Conservation (phyloP, 2,888 invertebrate genomes). For the Rhaphigaster nebulosa region DNA sequence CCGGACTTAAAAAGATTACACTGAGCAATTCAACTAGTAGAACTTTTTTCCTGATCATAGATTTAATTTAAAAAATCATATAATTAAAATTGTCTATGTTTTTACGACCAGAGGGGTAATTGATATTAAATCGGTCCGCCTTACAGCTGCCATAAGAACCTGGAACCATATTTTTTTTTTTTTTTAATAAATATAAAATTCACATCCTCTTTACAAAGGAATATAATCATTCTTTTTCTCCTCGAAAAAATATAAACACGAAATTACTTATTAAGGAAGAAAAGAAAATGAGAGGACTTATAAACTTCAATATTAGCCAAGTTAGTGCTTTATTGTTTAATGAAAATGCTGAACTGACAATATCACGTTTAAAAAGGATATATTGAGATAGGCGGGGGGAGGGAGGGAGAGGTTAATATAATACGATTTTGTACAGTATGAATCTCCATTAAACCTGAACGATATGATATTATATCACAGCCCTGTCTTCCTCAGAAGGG, state of each 20-base stretch:
- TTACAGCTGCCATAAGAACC: background rate
- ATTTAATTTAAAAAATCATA: background rate
- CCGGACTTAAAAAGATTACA: too few species aligned
- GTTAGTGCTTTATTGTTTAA: slow-evolving; percentile 43
- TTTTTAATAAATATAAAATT: background rate
- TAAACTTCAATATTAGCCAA: slow-evolving; percentile 41
- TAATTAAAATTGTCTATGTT: background rate
- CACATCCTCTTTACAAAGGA: slow-evolving; percentile 4
- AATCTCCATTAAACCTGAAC: slow-evolving; percentile 33
- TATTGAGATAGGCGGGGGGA: background rate
- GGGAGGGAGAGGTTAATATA: background rate
- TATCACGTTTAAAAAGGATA: slow-evolving; percentile 22
- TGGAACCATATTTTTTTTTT: background rate
- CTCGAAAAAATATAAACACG: background rate
- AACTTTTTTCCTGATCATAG: too few species aligned
- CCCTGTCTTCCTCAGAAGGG: background rate
- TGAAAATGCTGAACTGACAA: slow-evolving; percentile 45
- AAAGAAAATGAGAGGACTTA: background rate
- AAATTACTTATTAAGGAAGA: slow-evolving; percentile 21
- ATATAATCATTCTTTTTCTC: background rate
- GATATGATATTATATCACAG: slow-evolving; percentile 11
- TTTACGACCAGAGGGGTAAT: background rate
- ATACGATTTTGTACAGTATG: slow-evolving; percentile 6
- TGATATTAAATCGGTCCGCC: background rate
- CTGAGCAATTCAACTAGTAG: too few species aligned